Percentiles rank a stretch among this genome's conserved stretches.
Evolutionary conservation across 2,888 invertebrate species (phyloP).

Genomic region (Vandiemenella viatica): DNA sequence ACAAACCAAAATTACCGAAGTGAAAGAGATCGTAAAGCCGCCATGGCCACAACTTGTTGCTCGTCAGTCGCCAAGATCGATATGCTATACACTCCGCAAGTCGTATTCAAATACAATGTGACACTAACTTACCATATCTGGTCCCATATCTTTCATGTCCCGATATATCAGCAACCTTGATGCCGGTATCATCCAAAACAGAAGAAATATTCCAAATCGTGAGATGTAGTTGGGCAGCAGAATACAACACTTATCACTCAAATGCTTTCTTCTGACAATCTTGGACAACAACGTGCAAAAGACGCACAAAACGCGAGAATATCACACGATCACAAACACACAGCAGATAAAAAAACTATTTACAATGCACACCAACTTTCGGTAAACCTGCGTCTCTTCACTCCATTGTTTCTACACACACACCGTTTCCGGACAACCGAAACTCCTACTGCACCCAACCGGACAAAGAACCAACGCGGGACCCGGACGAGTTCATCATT

Average conservation of each 20-base stretch:
- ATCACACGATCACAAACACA: conserved; percentile 9
- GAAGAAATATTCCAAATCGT: not conserved
- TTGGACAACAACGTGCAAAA: too few species aligned
- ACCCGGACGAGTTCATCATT: conserved; percentile 8
- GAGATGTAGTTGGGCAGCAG: too few species aligned
- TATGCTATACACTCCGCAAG: not conserved
- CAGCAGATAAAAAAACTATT: conserved; percentile 9
- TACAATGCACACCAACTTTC: conserved; percentile 11
- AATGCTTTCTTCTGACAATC: too few species aligned
- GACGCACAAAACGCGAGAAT: too few species aligned
- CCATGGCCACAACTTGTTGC: conserved; percentile 2
- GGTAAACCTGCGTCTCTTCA: conserved; percentile 6
- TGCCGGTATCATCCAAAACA: conserved; percentile 10
- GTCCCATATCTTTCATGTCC: conserved; percentile 67
- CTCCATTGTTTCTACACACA: conserved; percentile 9
- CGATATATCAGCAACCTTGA: conserved; percentile 20
- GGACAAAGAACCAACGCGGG: conserved; percentile 15
- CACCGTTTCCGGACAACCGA: conserved; percentile 5
- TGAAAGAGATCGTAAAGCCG: not conserved
- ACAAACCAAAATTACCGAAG: too few species aligned
- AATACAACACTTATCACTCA: too few species aligned
- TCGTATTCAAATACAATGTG: not conserved
- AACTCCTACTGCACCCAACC: conserved; percentile 6
- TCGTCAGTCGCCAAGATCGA: conserved; percentile 6
- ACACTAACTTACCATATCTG: conserved; percentile 52